phyloP scores from a whole-genome alignment of 2,113 vertebrate genomes.

The Ptychochromis oligacanthus region DNA sequence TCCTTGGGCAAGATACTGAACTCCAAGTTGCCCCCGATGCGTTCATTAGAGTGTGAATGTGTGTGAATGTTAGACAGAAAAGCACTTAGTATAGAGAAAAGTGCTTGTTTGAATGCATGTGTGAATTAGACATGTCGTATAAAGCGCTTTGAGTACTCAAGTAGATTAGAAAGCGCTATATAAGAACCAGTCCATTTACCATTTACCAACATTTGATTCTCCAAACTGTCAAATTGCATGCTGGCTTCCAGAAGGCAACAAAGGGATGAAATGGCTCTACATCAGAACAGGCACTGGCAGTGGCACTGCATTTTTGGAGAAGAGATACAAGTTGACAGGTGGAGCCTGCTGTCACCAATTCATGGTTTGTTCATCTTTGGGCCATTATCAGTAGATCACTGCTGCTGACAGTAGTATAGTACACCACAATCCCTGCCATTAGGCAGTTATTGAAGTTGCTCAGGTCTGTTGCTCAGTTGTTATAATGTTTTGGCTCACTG shows the following conservation, averaged over 20 bases:
- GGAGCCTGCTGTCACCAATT: background rate
- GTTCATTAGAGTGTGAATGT: too few relatives aligned
- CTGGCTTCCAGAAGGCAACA: background rate
- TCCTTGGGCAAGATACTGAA: too few relatives aligned
- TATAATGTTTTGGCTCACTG: background rate
- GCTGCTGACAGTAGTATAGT: background rate
- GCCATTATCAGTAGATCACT: too few relatives aligned
- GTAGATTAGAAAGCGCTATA: too few relatives aligned
- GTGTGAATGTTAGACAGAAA: too few relatives aligned
- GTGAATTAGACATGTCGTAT: too few relatives aligned
- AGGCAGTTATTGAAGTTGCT: background rate
- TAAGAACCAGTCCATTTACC: too few relatives aligned
- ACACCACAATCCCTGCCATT: background rate
- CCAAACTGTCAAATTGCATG: background rate
- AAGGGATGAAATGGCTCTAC: background rate
- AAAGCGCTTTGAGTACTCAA: too few relatives aligned
- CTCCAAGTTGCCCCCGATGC: too few relatives aligned
- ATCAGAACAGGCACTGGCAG: background rate
- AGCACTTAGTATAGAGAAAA: too few relatives aligned
- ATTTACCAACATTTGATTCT: background rate
- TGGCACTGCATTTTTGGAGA: background rate
- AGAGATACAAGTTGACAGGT: background rate
- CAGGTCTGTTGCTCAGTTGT: background rate
- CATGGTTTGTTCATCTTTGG: background rate
- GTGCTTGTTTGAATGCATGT: too few relatives aligned